phyloP scores from a whole-genome alignment of 2,797 vertebrate genomes.

The Halcyon leucocephala region DNA sequence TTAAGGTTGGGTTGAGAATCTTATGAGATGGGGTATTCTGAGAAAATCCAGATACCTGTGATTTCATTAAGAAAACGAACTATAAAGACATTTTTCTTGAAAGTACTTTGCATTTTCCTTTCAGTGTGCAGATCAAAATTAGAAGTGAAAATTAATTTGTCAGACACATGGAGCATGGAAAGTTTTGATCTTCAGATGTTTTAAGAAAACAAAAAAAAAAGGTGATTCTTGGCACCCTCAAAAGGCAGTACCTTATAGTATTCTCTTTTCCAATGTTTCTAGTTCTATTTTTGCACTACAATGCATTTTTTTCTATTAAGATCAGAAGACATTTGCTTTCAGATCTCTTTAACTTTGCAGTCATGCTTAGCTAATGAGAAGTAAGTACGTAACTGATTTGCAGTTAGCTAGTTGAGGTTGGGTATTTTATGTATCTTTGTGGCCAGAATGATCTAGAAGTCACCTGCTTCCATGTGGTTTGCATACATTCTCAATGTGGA shows the following conservation, averaged over 20 bases:
- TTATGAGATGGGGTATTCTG: neutral
- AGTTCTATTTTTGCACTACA: neutral
- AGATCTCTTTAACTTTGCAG: neutral
- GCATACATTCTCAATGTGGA: neutral
- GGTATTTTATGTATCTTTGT: neutral
- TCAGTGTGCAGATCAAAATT: neutral
- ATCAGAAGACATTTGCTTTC: neutral
- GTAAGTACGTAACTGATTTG: neutral
- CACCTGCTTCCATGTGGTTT: neutral
- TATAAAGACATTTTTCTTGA: neutral
- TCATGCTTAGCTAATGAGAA: neutral
- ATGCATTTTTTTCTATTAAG: neutral
- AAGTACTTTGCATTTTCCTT: neutral
- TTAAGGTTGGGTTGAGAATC: neutral
- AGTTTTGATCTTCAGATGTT: neutral
- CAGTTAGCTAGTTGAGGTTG: neutral
- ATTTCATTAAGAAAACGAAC: neutral
- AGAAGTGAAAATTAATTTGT: slow-evolving; percentile 44
- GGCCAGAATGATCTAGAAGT: neutral
- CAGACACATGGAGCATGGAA: neutral
- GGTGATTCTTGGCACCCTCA: neutral
- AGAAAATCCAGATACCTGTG: neutral
- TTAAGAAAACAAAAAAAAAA: neutral
- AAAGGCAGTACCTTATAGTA: neutral
- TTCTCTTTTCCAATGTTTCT: neutral